These are phyloP conservation scores for Bergia puertoricense DNA, from an alignment of 92 coral and sea anemone genomes.

Conservation along the genomic window DNA sequence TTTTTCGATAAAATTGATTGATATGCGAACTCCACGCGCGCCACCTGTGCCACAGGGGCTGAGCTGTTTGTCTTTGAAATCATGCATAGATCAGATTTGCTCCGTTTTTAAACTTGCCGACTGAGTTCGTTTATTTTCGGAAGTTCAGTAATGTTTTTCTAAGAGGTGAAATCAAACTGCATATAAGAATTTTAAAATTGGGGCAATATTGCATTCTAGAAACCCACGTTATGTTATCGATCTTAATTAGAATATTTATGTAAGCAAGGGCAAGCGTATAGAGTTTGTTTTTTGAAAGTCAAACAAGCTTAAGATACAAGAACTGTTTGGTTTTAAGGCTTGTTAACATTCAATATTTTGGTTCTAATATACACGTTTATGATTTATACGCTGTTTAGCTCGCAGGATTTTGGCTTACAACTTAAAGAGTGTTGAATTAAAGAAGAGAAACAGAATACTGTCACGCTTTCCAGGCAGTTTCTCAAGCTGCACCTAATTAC, in stretches of 20 bases:
- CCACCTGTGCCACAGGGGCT: constrained; percentile 22
- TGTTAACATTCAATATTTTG: not conserved
- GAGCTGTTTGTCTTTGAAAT: constrained; percentile 2
- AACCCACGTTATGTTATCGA: not conserved
- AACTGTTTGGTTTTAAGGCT: not conserved
- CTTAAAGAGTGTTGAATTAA: not conserved
- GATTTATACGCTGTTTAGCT: not conserved
- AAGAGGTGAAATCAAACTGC: not conserved
- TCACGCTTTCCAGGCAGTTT: not conserved
- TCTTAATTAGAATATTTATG: constrained; percentile 30
- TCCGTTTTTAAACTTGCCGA: not conserved
- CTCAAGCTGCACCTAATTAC: constrained; percentile 7
- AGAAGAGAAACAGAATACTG: not conserved
- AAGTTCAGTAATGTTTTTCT: not conserved
- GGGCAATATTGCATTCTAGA: not conserved
- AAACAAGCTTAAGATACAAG: not conserved
- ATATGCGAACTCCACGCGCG: not conserved
- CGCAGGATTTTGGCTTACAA: not conserved
- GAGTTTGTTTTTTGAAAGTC: constrained; percentile 4
- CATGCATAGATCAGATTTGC: not conserved
- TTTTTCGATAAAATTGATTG: not conserved
- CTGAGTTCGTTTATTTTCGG: not conserved
- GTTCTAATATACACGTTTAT: not conserved
- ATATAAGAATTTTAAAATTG: not conserved
- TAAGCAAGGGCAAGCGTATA: not conserved